Percentiles rank a stretch among this genome's conserved stretches.
These are phyloP conservation scores for Camponotus vicinus DNA, from an alignment of 1,140 invertebrate genomes.

Conservation along the genomic window DNA sequence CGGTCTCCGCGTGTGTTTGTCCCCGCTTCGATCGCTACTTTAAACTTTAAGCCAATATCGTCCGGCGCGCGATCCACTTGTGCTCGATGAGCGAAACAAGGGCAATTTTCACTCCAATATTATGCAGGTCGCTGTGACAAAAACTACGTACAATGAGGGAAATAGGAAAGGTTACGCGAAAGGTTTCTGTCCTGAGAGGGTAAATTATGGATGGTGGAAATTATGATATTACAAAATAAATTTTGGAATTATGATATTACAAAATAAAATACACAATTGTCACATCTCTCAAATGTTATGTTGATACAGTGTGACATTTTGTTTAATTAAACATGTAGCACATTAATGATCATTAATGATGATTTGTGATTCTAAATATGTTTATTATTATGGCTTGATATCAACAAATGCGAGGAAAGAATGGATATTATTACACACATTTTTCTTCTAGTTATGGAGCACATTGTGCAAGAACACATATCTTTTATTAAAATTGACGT, in stretches of 20 bases:
- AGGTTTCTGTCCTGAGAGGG: not conserved
- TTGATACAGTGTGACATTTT: not conserved
- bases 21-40: slow-evolving; percentile 44
- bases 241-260: not conserved
- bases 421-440: not conserved
- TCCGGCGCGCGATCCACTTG: slow-evolving; percentile 17
- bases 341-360: not conserved
- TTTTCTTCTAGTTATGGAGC: not conserved
- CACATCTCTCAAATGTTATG: not conserved
- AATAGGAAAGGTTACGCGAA: not conserved
- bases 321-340: too few species aligned
- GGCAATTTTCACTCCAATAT: slow-evolving; percentile 54
- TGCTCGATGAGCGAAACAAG: slow-evolving; percentile 37
- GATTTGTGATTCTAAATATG: not conserved
- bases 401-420: not conserved
- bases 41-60: slow-evolving; percentile 62
- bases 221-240: too few species aligned
- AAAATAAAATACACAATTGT: not conserved
- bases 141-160: slow-evolving; percentile 18
- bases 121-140: slow-evolving; percentile 35
- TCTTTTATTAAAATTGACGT: slow-evolving; percentile 50
- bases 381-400: not conserved
- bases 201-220: not conserved
- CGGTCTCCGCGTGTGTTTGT: slow-evolving; percentile 38
- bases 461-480: not conserved